Conservation (phyloP, 2,888 invertebrate species). For the Rhorus exstirpatorius region DNA sequence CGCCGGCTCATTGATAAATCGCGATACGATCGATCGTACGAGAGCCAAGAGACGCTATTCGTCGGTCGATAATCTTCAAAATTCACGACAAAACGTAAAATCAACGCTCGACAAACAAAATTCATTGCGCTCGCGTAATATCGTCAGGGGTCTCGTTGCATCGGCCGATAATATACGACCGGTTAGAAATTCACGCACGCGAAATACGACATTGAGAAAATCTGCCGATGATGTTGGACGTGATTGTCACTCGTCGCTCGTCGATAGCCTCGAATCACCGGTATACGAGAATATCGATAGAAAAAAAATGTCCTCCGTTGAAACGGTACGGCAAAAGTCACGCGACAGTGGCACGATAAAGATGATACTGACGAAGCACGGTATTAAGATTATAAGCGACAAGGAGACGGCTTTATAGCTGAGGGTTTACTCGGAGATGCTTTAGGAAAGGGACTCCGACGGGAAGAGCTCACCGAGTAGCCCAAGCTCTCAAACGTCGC, state of each 20-base stretch:
- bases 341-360: conserved; percentile 88
- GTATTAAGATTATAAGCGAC: conserved; percentile 93
- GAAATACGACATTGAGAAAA: conserved; percentile 78
- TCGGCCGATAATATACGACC: conserved; percentile 82
- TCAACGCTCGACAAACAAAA: conserved; percentile 73
- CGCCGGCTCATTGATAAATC: conserved; percentile 80
- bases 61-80: conserved; percentile 83
- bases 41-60: conserved; percentile 82
- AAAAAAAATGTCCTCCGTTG: conserved; percentile 68
- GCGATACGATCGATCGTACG: conserved; percentile 63
- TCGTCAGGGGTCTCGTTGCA: conserved; percentile 74
- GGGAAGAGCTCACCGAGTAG: conserved; percentile 51
- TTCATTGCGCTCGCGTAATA: conserved; percentile 68
- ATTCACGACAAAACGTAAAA: conserved; percentile 70
- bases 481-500: conserved; percentile 47
- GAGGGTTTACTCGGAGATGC: conserved; percentile 74
- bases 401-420: conserved; percentile 89
- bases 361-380: conserved; percentile 92
- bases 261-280: conserved; percentile 77
- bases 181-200: conserved; percentile 74
- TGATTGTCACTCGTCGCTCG: conserved; percentile 77
- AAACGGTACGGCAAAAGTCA: conserved; percentile 73
- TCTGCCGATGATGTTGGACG: conserved; percentile 81
- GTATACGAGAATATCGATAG: conserved; percentile 75
- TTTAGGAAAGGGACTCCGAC: conserved; percentile 69